These are phyloP conservation scores for Bombus breviceps DNA, from an alignment of 1,140 invertebrate genomes.

Conservation along the genomic window DNA sequence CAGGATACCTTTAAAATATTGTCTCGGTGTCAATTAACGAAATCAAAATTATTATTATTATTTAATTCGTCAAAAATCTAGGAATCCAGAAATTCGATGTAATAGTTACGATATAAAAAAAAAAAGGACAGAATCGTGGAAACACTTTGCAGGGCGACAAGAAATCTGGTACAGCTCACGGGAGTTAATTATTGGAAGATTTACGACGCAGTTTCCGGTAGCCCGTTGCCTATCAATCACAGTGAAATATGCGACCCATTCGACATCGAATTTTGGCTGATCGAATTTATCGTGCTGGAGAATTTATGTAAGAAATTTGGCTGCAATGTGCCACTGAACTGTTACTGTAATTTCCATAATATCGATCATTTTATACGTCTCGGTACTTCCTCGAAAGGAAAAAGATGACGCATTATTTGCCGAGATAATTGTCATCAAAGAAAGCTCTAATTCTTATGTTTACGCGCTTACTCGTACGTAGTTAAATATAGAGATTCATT, in stretches of 20 bases:
- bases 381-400: no score
- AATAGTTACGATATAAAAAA: neutral
- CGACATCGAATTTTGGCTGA: slow-evolving; percentile 26
- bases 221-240: slow-evolving; percentile 22
- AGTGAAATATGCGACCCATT: slow-evolving; percentile 13
- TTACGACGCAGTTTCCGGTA: slow-evolving; percentile 17
- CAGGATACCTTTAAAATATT: neutral
- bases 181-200: slow-evolving; percentile 34
- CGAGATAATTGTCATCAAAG: neutral
- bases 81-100: neutral
- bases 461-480: neutral
- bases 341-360: neutral
- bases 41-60: neutral
- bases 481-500: slow-evolving; percentile 45
- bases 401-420: neutral
- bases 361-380: neutral
- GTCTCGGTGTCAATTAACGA: neutral
- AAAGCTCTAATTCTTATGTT: slow-evolving; percentile 32
- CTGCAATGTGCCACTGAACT: neutral
- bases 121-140: no score
- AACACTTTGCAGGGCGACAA: neutral
- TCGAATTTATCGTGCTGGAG: slow-evolving; percentile 27
- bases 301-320: slow-evolving; percentile 7
- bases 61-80: neutral
- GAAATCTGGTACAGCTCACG: neutral